Evolutionary conservation across 2,797 vertebrate species (phyloP), one percentile per base, ranked within the genome.

Genomic region (Anguilla marmorata): DNA sequence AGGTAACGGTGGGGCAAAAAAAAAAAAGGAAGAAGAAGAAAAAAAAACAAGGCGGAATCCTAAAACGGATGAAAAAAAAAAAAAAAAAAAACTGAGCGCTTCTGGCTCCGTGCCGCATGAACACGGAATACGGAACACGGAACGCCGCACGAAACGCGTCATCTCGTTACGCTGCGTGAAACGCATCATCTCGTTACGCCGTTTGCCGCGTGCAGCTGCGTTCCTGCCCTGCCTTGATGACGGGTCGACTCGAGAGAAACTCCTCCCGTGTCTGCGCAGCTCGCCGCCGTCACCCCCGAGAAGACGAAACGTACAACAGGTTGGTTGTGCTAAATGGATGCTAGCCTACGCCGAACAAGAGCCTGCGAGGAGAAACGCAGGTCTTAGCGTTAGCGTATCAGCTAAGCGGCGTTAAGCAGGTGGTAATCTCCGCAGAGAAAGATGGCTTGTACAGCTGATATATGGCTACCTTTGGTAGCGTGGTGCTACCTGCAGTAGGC

Each of bases 1-100:
- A 96, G 94, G 93, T 93, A 90, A 92, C 93, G 94, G 93, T 95
- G 94, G 92, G 94, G 94, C 94, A 91, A 94, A 95, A 92, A 93
- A 60, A 27, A 83, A 52, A 30, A 95, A 79, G 41, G 16, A 66
- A 50, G 21, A 21, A 21, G 21, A 95, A 95, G 95, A 80, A 58
- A 48, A 82, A 21, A 30, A 84, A 83, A 85, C 82, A 88, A 60
- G 83, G 86, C 74, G 41, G 84, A 54, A 85, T 56, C 76, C 60
- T 41, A 30, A 88, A 85, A 88, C 50, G 54, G 45, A 45, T 79
- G 33, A 7, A 94, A 95, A 92, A 92, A 95, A 82, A 66, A 19
- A 30, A 84, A 63, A 85, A 45, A 19, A 79, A 79, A 79, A 3
- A 79, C 30, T 21, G 14, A 14, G 8, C 21, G 63, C 7, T 69